Conservation (phyloP, 1,140 invertebrate species). For the Euwallacea similis region DNA sequence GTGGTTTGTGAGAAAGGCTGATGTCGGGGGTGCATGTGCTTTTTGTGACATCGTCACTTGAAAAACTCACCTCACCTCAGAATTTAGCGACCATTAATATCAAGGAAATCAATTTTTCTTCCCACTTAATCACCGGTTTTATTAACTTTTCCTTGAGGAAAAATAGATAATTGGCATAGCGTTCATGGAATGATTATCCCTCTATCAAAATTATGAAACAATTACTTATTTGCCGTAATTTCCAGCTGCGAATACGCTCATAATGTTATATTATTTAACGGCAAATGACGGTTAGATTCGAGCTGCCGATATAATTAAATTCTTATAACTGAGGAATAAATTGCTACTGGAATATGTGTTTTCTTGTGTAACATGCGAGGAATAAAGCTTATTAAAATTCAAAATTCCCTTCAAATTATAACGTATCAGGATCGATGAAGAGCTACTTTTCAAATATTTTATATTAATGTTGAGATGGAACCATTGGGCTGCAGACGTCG, state of each 20-base stretch:
- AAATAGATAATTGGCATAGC: no score
- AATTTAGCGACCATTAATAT: no score
- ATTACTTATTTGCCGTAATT: slow-evolving; percentile 1
- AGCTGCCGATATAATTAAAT: background rate
- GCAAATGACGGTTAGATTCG: background rate
- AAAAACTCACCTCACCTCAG: background rate
- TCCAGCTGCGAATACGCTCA: background rate
- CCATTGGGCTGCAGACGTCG: no score
- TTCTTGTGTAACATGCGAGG: background rate
- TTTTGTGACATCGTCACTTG: slow-evolving; percentile 24
- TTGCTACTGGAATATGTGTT: slow-evolving; percentile 5
- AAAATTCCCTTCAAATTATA: slow-evolving; percentile 2
- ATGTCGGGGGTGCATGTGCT: slow-evolving; percentile 9
- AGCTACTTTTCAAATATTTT: no score
- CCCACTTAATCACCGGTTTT: no score
- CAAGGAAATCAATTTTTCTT: no score
- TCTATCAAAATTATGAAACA: background rate
- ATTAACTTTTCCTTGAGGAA: no score
- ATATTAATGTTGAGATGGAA: no score
- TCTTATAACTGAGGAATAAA: slow-evolving; percentile 1
- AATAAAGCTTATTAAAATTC: background rate
- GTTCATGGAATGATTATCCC: no score
- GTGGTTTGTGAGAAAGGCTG: slow-evolving; percentile 12
- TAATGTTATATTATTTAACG: slow-evolving; percentile 5
- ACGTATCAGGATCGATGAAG: background rate